These are phyloP conservation scores for Lottia gigantea DNA, from an alignment of 2,888 invertebrate genomes.

Conservation along the genomic window DNA sequence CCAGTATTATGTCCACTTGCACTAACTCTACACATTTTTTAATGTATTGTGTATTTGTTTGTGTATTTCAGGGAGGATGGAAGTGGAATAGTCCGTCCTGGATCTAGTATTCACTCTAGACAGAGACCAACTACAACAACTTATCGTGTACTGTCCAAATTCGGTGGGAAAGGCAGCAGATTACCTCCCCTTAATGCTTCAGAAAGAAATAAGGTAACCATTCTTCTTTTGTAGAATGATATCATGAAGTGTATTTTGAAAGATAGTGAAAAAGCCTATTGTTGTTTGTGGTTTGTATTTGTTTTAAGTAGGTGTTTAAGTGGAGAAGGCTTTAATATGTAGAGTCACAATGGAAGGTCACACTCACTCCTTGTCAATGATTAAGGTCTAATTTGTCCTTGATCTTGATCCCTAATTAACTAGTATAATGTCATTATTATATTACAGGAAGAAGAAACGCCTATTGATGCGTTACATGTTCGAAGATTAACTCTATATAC, in stretches of 20 bases:
- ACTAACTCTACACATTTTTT: neutral
- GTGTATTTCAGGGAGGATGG: neutral
- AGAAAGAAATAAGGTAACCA: neutral
- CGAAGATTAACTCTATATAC: slow-evolving; percentile 15
- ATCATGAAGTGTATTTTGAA: no score
- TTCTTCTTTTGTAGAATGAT: neutral
- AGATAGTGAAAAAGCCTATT: no score
- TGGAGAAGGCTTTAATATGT: no score
- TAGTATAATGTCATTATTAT: neutral
- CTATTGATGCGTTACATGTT: slow-evolving; percentile 21
- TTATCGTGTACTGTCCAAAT: no score
- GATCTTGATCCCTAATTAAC: no score
- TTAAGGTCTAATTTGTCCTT: no score
- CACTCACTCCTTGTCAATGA: no score
- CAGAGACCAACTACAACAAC: slow-evolving; percentile 6
- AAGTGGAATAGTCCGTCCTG: slow-evolving; percentile 34
- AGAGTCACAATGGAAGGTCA: no score
- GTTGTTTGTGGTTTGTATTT: no score
- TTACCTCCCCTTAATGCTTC: neutral
- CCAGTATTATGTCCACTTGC: no score
- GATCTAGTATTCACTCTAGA: slow-evolving; percentile 36
- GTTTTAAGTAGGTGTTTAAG: no score
- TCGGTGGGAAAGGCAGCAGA: neutral
- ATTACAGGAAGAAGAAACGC: slow-evolving; percentile 26
- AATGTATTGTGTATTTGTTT: neutral